Conservation (phyloP, 2,888 invertebrate species). For the Stomorhina lunata region DNA sequence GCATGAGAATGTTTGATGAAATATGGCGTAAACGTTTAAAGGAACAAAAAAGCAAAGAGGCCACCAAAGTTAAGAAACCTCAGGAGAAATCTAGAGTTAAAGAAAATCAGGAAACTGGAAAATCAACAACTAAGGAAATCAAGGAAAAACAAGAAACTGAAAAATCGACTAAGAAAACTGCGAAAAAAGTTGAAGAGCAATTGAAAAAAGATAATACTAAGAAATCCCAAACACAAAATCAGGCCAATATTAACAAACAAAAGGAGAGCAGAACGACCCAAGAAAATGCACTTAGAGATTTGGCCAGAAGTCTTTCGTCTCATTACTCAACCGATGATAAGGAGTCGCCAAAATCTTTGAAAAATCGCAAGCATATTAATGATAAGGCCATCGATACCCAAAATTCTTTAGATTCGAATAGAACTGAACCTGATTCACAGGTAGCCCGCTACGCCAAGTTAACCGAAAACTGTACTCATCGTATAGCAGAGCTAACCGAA, state of each 20-base stretch:
- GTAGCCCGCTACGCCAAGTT: slow-evolving; percentile 80
- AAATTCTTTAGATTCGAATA: slow-evolving; percentile 15
- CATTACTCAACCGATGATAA: slow-evolving; percentile 14
- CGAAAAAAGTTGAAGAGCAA: background rate
- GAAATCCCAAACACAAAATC: background rate
- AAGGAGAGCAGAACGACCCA: background rate
- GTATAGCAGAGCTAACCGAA: slow-evolving; percentile 82
- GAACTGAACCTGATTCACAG: slow-evolving; percentile 56
- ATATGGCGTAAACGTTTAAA: slow-evolving; percentile 73
- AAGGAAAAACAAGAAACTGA: background rate
- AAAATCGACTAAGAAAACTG: background rate
- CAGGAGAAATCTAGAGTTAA: background rate
- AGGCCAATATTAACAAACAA: background rate
- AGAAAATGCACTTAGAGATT: background rate
- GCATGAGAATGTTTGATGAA: slow-evolving; percentile 69
- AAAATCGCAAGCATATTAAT: slow-evolving; percentile 1
- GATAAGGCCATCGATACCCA: slow-evolving; percentile 51
- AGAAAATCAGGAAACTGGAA: background rate
- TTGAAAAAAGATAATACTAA: background rate
- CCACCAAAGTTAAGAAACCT: background rate
- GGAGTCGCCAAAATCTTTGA: slow-evolving; percentile 10
- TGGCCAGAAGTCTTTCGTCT: slow-evolving; percentile 29
- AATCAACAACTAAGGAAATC: no score
- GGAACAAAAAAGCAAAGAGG: background rate
- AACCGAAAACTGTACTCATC: slow-evolving; percentile 81